Conservation (phyloP, 2,888 invertebrate genomes). For the Rhingia rostrata region DNA sequence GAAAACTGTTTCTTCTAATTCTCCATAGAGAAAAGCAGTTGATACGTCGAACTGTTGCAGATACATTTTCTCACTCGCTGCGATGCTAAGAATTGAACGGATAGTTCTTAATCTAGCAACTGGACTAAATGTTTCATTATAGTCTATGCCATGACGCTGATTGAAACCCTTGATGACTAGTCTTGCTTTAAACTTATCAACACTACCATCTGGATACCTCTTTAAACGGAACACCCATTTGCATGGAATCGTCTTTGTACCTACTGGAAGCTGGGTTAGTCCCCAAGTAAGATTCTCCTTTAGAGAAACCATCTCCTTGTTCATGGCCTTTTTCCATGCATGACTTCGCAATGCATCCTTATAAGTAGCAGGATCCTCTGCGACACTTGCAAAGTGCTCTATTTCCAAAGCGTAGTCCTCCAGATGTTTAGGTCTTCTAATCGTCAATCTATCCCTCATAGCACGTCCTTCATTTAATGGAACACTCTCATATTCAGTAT, state of each 20-base stretch:
- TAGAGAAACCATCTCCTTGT: conserved; percentile 76
- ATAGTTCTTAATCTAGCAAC: no score
- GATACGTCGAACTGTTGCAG: no score
- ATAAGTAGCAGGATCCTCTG: conserved; percentile 2
- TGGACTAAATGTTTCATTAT: no score
- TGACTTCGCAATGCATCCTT: conserved; percentile 60
- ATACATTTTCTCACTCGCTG: no score
- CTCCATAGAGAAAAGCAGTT: no score
- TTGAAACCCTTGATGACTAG: no score
- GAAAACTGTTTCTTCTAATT: not conserved
- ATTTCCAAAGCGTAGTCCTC: not conserved
- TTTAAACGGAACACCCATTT: conserved; percentile 66
- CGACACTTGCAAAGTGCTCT: not conserved
- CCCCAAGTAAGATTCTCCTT: conserved; percentile 53
- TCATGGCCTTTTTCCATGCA: conserved; percentile 76
- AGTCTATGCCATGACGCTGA: no score
- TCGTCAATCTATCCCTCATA: not conserved
- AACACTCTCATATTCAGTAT: not conserved
- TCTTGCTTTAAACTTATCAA: no score
- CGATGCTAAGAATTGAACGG: no score
- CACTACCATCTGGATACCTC: no score
- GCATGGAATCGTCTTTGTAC: conserved; percentile 72
- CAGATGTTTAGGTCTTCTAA: not conserved
- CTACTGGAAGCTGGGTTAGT: conserved; percentile 74
- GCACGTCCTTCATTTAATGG: not conserved